Conservation (phyloP, 2,888 invertebrate species). For the Notocelia uddmanniana region DNA sequence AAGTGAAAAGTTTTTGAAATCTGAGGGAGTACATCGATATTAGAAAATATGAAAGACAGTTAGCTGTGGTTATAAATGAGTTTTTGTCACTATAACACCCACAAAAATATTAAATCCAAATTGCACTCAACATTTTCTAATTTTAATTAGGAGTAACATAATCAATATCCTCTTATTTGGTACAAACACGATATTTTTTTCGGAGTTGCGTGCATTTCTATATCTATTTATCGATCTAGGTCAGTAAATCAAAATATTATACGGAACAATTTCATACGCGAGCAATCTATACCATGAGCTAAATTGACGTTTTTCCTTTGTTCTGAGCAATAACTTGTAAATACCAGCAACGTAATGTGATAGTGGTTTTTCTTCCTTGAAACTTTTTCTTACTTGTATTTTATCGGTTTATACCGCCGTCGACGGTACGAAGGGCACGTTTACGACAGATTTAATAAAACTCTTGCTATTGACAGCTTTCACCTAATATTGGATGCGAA, state of each 20-base stretch:
- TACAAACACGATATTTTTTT: too few relatives aligned
- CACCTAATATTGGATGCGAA: constrained; percentile 42
- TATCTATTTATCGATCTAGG: too few relatives aligned
- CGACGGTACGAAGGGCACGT: constrained; percentile 34
- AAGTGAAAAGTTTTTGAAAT: too few relatives aligned
- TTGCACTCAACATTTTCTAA: too few relatives aligned
- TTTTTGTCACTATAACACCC: too few relatives aligned
- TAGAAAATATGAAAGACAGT: too few relatives aligned
- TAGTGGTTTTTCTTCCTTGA: constrained; percentile 11
- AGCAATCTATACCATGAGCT: not conserved
- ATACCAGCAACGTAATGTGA: constrained; percentile 19
- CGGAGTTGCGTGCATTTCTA: too few relatives aligned
- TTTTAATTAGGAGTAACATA: too few relatives aligned
- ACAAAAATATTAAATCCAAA: too few relatives aligned
- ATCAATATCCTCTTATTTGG: too few relatives aligned
- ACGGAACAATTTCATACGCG: constrained; percentile 5
- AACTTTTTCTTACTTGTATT: constrained; percentile 14
- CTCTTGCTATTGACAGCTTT: constrained; percentile 44
- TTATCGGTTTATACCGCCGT: constrained; percentile 28
- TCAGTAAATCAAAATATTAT: constrained; percentile 10
- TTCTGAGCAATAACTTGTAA: constrained; percentile 1
- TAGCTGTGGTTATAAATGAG: too few relatives aligned
- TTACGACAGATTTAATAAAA: constrained; percentile 46
- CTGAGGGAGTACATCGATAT: too few relatives aligned
- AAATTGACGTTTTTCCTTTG: not conserved